Evolutionary conservation across 2,113 vertebrate genomes (phyloP).

Genomic region (Collichthys lucidus): DNA sequence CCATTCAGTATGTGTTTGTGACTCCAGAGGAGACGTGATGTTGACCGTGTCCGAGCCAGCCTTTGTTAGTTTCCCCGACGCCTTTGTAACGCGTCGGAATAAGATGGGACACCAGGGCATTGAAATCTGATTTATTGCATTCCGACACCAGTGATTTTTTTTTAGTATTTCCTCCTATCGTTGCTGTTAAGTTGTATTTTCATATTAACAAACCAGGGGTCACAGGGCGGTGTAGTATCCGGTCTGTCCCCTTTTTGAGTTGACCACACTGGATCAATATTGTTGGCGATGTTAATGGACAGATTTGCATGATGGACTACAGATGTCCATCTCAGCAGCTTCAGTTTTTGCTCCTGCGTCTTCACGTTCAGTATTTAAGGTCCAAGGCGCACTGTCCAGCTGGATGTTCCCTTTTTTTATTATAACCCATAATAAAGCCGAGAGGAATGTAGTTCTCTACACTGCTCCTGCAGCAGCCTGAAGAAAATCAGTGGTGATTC

Average conservation of each 20-base stretch:
- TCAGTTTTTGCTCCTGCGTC: background rate
- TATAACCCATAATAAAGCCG: slow-evolving; percentile 40
- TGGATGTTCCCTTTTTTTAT: slow-evolving; percentile 14
- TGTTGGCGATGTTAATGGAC: background rate
- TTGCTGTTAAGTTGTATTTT: background rate
- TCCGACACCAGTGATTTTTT: background rate
- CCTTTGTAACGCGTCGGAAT: background rate
- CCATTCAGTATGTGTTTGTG: background rate
- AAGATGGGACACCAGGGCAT: slow-evolving; percentile 2
- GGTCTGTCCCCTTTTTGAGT: background rate
- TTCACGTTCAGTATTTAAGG: background rate
- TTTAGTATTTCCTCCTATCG: background rate
- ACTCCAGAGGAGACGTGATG: slow-evolving; percentile 13
- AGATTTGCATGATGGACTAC: background rate
- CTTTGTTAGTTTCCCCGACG: slow-evolving; percentile 42
- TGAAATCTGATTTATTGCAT: background rate
- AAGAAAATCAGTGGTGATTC: background rate
- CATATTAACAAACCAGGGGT: background rate
- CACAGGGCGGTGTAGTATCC: background rate
- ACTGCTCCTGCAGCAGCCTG: background rate
- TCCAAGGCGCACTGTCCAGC: slow-evolving; percentile 11
- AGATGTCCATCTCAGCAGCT: background rate
- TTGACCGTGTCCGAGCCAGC: slow-evolving; percentile 15
- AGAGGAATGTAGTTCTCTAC: slow-evolving; percentile 10
- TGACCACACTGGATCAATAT: background rate